phyloP scores from a whole-genome alignment of 53 echinoderm and acorn worm genomes.

The Apostichopus leukothele region DNA sequence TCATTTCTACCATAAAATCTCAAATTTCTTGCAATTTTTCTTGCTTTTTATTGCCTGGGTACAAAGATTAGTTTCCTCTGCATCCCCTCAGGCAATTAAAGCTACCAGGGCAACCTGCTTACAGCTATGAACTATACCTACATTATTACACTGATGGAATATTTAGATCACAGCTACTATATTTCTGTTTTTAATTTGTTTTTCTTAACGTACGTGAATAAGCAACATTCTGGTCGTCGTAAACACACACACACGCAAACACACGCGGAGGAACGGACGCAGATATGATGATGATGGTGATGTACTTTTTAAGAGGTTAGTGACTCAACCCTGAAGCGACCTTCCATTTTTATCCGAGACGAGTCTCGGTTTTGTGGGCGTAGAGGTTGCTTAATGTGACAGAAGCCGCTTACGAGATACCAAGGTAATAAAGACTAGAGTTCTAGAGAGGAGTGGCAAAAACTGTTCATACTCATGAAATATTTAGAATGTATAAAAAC shows the following conservation, averaged over 20 bases:
- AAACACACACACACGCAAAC: too few relatives aligned
- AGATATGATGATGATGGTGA: background rate
- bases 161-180: background rate
- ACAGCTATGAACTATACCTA: background rate
- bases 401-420: too few relatives aligned
- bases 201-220: background rate
- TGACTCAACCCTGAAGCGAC: background rate
- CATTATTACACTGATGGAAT: background rate
- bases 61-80: background rate
- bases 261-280: too few relatives aligned
- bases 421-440: too few relatives aligned
- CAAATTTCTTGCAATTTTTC: background rate
- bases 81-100: background rate
- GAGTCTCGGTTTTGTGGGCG: background rate
- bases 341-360: background rate
- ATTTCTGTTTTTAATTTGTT: background rate
- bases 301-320: background rate
- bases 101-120: background rate
- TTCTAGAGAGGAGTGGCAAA: too few relatives aligned
- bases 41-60: background rate
- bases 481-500: too few relatives aligned
- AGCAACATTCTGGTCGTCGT: background rate
- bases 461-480: too few relatives aligned
- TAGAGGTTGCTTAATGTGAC: too few relatives aligned
- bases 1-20: background rate